Evolutionary conservation across 2,797 vertebrate genomes (phyloP).

Genomic region (Helostoma temminkii): DNA sequence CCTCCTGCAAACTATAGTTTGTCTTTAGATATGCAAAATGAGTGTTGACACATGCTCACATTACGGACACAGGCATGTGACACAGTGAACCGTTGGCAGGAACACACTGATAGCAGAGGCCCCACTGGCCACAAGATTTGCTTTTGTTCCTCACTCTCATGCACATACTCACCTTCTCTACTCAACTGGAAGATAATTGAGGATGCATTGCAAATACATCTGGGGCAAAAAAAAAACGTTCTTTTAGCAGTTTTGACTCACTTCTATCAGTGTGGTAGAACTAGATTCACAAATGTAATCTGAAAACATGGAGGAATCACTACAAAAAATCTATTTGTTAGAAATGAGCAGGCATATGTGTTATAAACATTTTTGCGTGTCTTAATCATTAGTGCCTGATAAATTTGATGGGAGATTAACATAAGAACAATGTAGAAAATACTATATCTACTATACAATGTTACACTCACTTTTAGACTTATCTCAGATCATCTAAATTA

Average conservation of each 20-base stretch:
- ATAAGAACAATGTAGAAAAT: no score
- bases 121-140: slow-evolving; percentile 68
- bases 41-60: slow-evolving; percentile 68
- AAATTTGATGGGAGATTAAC: no score
- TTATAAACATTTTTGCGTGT: no score
- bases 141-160: slow-evolving; percentile 61
- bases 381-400: no score
- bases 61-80: slow-evolving; percentile 74
- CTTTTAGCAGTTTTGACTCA: no score
- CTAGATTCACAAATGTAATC: no score
- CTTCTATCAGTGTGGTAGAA: no score
- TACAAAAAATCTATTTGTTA: no score
- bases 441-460: no score
- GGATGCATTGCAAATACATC: slow-evolving; percentile 54
- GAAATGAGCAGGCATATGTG: neutral
- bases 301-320: no score
- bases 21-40: slow-evolving; percentile 68
- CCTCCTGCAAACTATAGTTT: slow-evolving; percentile 40
- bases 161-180: slow-evolving; percentile 56
- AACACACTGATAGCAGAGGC: slow-evolving; percentile 74
- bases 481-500: no score
- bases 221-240: slow-evolving; percentile 24
- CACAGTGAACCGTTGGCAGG: slow-evolving; percentile 73
- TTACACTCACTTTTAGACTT: no score
- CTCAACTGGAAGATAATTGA: slow-evolving; percentile 55